Conservation (phyloP, 1,140 invertebrate genomes). For the Drosophila sechellia region DNA sequence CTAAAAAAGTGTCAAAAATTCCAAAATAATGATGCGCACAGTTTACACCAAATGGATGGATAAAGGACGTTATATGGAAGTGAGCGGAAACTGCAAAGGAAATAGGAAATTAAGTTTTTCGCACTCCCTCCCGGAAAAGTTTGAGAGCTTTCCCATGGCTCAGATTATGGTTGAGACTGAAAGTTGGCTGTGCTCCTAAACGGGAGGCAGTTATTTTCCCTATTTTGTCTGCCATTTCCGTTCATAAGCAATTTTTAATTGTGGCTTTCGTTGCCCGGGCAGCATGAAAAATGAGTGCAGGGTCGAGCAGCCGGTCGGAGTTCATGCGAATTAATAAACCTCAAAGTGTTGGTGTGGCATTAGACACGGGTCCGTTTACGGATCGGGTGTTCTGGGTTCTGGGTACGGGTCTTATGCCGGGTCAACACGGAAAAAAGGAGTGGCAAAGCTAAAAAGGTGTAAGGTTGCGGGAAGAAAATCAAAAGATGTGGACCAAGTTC, state of each 20-base stretch:
- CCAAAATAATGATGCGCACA: constrained; percentile 80
- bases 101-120: constrained; percentile 77
- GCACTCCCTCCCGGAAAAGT: constrained; percentile 31
- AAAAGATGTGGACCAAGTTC: not conserved
- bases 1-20: constrained; percentile 81
- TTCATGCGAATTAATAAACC: constrained; percentile 82
- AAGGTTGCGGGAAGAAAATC: not conserved
- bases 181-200: constrained; percentile 18
- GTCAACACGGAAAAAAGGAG: constrained; percentile 1
- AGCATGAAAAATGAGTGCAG: constrained; percentile 74
- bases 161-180: constrained; percentile 26
- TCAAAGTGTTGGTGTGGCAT: constrained; percentile 47
- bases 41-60: constrained; percentile 69
- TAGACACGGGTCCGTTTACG: constrained; percentile 19
- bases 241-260: constrained; percentile 83
- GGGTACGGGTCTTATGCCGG: not conserved
- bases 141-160: constrained; percentile 57
- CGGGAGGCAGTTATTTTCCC: not conserved
- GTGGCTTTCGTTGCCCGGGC: constrained; percentile 63
- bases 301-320: constrained; percentile 46
- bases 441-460: not conserved
- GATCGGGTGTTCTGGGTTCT: constrained; percentile 1
- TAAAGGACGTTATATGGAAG: not conserved
- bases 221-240: constrained; percentile 65
- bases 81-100: constrained; percentile 48